phyloP scores from a whole-genome alignment of 2,888 invertebrate genomes.

The Lissonota sp. region DNA sequence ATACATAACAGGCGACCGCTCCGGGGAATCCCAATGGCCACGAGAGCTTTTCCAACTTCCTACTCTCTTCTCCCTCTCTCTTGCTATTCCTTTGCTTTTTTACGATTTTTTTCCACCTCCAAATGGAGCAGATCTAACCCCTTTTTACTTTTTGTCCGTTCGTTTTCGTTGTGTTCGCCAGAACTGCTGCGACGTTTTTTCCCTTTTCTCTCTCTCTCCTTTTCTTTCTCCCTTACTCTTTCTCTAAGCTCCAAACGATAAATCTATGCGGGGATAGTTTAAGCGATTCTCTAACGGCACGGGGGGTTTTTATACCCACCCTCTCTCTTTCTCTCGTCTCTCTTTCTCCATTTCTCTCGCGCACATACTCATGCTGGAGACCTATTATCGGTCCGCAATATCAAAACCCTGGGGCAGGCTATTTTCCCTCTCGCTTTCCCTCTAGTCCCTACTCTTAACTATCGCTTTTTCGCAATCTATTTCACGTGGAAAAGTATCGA shows the following conservation, averaged over 20 bases:
- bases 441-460: conserved; percentile 52
- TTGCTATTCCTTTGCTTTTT: conserved; percentile 42
- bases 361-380: conserved; percentile 30
- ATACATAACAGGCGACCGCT: conserved; percentile 32
- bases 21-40: conserved; percentile 56
- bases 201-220: conserved; percentile 34
- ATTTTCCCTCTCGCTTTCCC: conserved; percentile 31
- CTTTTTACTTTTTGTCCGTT: conserved; percentile 35
- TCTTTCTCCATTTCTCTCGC: conserved; percentile 1
- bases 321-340: conserved; percentile 22
- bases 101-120: conserved; percentile 56
- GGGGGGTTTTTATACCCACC: conserved; percentile 55
- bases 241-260: conserved; percentile 72
- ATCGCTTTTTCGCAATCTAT: conserved; percentile 54
- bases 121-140: conserved; percentile 53
- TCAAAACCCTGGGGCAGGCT: conserved; percentile 57
- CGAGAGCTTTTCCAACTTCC: too few relatives aligned
- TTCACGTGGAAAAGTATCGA: conserved; percentile 42
- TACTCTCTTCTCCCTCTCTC: conserved; percentile 11
- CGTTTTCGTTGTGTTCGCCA: conserved; percentile 50
- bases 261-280: conserved; percentile 78
- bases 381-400: conserved; percentile 74
- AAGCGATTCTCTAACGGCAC: conserved; percentile 79
- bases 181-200: conserved; percentile 46
- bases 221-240: conserved; percentile 27